These are phyloP conservation scores for Spongia lamella DNA, from an alignment of 37 sponge, comb jelly and placozoan species.

Conservation along the genomic window DNA sequence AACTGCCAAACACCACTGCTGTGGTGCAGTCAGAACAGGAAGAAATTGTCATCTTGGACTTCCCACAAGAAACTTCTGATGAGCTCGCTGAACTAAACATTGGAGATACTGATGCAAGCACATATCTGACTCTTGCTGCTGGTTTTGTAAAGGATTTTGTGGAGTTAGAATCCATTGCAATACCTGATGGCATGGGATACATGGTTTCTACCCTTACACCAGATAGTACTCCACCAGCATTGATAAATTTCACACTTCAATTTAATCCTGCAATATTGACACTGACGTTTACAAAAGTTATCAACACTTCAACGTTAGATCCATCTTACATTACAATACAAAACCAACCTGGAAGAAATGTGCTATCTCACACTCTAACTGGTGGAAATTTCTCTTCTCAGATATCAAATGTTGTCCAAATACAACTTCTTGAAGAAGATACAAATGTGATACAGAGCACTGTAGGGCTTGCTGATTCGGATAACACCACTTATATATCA, in stretches of 20 bases:
- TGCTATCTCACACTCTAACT: conserved; percentile 65
- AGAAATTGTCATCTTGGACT: conserved; percentile 27
- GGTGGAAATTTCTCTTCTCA: conserved; percentile 44
- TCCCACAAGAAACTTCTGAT: conserved; percentile 16
- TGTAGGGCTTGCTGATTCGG: conserved; percentile 46
- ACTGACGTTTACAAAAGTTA: conserved; percentile 73
- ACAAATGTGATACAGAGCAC: conserved; percentile 48
- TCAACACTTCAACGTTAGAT: conserved; percentile 68
- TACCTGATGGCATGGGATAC: conserved; percentile 26
- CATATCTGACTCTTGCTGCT: conserved; percentile 60
- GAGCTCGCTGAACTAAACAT: conserved; percentile 24
- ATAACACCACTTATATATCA: conserved; percentile 69
- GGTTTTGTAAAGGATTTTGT: conserved; percentile 61
- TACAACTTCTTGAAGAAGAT: conserved; percentile 58
- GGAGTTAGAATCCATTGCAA: conserved; percentile 30
- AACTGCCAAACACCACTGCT: conserved; percentile 20
- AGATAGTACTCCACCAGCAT: conserved; percentile 52
- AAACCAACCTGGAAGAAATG: conserved; percentile 29
- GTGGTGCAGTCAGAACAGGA: conserved; percentile 1
- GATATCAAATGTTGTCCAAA: conserved; percentile 15
- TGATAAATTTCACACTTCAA: conserved; percentile 61
- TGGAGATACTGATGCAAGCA: conserved; percentile 28
- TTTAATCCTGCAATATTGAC: conserved; percentile 62
- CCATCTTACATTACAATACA: conserved; percentile 70
- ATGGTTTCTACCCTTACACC: conserved; percentile 34